A percentile compares a stretch with the other conserved stretches of the same genome.
phyloP scores from a whole-genome alignment of 2,113 vertebrate genomes.

The Apus apus region DNA sequence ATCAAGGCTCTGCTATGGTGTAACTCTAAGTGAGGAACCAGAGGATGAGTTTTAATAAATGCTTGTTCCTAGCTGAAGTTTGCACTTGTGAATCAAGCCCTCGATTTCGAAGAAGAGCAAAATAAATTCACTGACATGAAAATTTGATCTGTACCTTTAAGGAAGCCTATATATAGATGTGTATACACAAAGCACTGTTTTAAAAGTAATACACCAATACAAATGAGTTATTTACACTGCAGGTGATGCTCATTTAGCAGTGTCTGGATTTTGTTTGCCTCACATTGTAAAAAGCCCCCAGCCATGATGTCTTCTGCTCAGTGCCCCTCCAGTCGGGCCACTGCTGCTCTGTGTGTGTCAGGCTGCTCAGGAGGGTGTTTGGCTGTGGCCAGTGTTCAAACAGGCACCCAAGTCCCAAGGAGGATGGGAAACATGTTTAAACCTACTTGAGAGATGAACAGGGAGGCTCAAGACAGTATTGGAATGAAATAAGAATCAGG shows the following conservation, averaged over 20 bases:
- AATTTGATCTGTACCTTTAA: background rate
- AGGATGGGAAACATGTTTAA: background rate
- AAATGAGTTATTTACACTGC: background rate
- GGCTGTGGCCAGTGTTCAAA: rapidly evolving
- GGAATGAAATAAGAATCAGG: background rate
- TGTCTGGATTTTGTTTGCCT: constrained; percentile 18
- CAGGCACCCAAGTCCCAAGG: background rate
- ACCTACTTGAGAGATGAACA: background rate
- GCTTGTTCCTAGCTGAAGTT: background rate
- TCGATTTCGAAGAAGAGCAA: background rate
- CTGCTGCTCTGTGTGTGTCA: no score
- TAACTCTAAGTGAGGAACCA: background rate
- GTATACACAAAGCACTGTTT: background rate
- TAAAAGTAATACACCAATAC: background rate
- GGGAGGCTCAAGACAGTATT: rapidly evolving
- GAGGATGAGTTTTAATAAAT: background rate
- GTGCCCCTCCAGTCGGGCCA: no score
- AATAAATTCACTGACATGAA: background rate
- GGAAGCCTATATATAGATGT: background rate
- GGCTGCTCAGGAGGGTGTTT: background rate
- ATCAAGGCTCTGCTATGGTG: background rate
- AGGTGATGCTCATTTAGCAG: background rate
- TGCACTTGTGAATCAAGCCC: background rate
- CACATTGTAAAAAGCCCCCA: background rate
- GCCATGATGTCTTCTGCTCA: background rate